Evolutionary conservation across 2,113 vertebrate genomes (phyloP).

Genomic region (Hippocampus guttulatus): DNA sequence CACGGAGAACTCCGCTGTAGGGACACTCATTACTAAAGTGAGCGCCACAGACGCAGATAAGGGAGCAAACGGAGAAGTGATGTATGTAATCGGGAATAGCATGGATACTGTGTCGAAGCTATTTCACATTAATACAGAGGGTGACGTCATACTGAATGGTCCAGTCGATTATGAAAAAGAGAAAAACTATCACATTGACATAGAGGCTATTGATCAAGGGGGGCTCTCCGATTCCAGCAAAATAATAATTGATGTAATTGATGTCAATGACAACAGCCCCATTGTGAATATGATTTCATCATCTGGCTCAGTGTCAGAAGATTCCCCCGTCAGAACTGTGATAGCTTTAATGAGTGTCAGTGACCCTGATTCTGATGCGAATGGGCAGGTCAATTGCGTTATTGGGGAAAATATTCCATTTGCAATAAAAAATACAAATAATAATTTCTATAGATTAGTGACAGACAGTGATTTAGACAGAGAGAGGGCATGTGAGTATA

Average conservation of each 20-base stretch:
- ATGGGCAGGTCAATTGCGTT: conserved; percentile 43
- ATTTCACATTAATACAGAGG: conserved; percentile 51
- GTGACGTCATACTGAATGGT: conserved; percentile 51
- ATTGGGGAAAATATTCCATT: conserved; percentile 45
- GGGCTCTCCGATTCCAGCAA: conserved; percentile 68
- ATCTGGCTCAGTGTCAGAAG: conserved; percentile 36
- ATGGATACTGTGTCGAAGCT: conserved; percentile 32
- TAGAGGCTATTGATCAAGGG: conserved; percentile 67
- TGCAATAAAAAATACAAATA: conserved; percentile 39
- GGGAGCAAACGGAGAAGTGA: conserved; percentile 56
- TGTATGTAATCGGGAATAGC: conserved; percentile 53
- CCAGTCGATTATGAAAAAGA: conserved; percentile 65
- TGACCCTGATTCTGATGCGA: conserved; percentile 54
- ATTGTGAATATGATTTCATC: conserved; percentile 53
- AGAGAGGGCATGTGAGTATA: conserved; percentile 28
- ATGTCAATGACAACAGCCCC: conserved; percentile 59
- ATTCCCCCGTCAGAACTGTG: conserved; percentile 34
- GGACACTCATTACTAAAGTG: conserved; percentile 48
- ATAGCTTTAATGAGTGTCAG: conserved; percentile 55
- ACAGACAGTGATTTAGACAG: conserved; percentile 52
- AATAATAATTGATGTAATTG: conserved; percentile 48
- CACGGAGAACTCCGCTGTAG: conserved; percentile 49
- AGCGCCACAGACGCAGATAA: conserved; percentile 68
- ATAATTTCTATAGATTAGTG: conserved; percentile 70
- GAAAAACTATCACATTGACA: conserved; percentile 52